Percentiles rank a stretch among this genome's conserved stretches.
Conservation (phyloP, 2,888 invertebrate species). For the Rhorus exstirpatorius region DNA sequence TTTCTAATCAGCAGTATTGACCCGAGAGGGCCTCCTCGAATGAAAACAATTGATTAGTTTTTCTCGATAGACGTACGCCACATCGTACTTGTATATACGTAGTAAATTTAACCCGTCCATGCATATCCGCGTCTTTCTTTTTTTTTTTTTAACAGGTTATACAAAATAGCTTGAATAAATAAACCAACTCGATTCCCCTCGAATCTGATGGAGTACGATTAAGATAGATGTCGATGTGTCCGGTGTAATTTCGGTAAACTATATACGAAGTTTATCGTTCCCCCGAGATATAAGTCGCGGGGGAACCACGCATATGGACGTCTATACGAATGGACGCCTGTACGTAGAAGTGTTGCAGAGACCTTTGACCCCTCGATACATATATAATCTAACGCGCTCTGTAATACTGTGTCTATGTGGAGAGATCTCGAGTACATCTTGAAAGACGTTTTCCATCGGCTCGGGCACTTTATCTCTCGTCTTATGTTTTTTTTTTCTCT, state of each 20-base stretch:
- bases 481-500: slow-evolving; percentile 39
- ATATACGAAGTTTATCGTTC: slow-evolving; percentile 80
- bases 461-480: slow-evolving; percentile 56
- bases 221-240: slow-evolving; percentile 68
- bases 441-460: slow-evolving; percentile 54
- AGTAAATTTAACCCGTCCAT: not conserved
- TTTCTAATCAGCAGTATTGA: too few species aligned
- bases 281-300: slow-evolving; percentile 72
- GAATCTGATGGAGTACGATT: slow-evolving; percentile 52
- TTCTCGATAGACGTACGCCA: too few species aligned
- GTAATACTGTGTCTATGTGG: slow-evolving; percentile 2
- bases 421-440: slow-evolving; percentile 38
- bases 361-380: slow-evolving; percentile 50
- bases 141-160: not conserved
- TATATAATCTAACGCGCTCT: slow-evolving; percentile 27
- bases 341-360: slow-evolving; percentile 3
- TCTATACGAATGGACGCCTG: not conserved
- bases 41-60: too few species aligned
- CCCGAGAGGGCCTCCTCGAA: too few species aligned
- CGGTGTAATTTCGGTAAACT: slow-evolving; percentile 81
- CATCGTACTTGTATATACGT: too few species aligned
- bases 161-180: slow-evolving; percentile 32
- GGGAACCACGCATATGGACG: slow-evolving; percentile 9
- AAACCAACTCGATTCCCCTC: slow-evolving; percentile 30
- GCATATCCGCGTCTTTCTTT: not conserved